A percentile compares a stretch with the other conserved stretches of the same genome.
These are phyloP conservation scores for Hydra vulgaris DNA, from an alignment of 30 jellyfish, hydroid and myxozoan species.

Conservation along the genomic window DNA sequence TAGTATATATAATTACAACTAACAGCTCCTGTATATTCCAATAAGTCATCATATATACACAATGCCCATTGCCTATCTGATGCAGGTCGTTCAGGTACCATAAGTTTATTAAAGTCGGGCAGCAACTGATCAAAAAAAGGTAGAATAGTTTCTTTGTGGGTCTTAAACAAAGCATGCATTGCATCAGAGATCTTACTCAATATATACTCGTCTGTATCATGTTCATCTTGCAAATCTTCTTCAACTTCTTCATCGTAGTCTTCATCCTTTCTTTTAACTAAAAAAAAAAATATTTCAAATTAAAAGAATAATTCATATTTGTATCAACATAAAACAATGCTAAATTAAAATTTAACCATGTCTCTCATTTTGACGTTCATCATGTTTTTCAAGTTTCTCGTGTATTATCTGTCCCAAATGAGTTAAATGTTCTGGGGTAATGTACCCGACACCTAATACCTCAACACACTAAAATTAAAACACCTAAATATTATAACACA, in stretches of 20 bases:
- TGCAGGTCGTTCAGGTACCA: conserved; percentile 92
- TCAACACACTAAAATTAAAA: conserved; percentile 59
- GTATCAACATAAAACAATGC: neutral
- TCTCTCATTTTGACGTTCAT: conserved; percentile 76
- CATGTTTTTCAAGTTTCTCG: conserved; percentile 71
- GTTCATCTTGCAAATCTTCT: conserved; percentile 78
- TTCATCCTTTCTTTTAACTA: conserved; percentile 77
- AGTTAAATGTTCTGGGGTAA: conserved; percentile 59
- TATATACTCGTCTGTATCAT: conserved; percentile 89
- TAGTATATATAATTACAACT: neutral
- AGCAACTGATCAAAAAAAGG: conserved; percentile 82
- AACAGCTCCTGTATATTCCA: conserved; percentile 95
- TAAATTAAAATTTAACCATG: conserved; percentile 46
- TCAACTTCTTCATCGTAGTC: conserved; percentile 92
- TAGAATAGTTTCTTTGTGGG: conserved; percentile 69
- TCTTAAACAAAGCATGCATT: conserved; percentile 86
- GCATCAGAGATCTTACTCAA: conserved; percentile 83
- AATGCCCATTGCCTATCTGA: conserved; percentile 97
- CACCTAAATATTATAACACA: neutral
- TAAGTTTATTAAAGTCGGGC: conserved; percentile 60
- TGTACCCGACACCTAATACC: conserved; percentile 70
- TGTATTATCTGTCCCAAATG: conserved; percentile 85
- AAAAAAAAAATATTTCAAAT: neutral
- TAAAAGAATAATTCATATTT: neutral
- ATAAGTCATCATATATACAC: conserved; percentile 84